These are phyloP conservation scores for Coptodon bakossiorum DNA, from an alignment of 2,113 vertebrate genomes.

Conservation along the genomic window DNA sequence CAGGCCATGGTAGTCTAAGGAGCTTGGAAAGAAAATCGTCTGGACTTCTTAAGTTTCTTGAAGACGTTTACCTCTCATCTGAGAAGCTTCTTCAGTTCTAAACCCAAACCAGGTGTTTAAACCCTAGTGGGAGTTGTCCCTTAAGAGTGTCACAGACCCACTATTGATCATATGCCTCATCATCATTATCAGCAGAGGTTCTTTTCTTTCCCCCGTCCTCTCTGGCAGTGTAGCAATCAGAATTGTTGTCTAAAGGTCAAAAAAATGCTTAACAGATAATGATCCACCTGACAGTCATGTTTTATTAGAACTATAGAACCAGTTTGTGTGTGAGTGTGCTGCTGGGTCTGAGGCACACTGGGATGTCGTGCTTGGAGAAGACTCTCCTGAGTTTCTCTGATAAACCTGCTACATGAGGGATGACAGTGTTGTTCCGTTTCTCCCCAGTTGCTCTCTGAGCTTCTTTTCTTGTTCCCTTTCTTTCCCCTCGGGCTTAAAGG, in stretches of 20 bases:
- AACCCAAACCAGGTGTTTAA: background rate
- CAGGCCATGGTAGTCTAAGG: background rate
- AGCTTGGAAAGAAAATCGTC: rapidly evolving
- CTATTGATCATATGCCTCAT: too few relatives aligned
- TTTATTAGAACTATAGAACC: background rate
- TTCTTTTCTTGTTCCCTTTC: background rate
- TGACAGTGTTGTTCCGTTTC: rapidly evolving
- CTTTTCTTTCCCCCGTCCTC: background rate
- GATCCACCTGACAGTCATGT: background rate
- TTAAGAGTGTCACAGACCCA: background rate
- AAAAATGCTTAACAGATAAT: background rate
- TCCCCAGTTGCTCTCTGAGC: too few relatives aligned
- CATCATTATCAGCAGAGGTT: background rate
- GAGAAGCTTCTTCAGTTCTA: background rate
- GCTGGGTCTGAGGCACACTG: background rate
- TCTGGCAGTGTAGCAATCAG: background rate
- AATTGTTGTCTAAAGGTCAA: background rate
- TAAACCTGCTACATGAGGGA: background rate
- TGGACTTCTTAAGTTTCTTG: background rate
- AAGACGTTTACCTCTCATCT: background rate
- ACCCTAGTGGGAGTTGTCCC: background rate
- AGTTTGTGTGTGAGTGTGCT: background rate
- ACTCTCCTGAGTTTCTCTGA: background rate
- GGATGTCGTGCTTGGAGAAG: background rate
- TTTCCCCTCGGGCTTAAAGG: background rate